Base-by-base conservation (phyloP, 2,888 invertebrate species). In the Cabera pusaria region DNA sequence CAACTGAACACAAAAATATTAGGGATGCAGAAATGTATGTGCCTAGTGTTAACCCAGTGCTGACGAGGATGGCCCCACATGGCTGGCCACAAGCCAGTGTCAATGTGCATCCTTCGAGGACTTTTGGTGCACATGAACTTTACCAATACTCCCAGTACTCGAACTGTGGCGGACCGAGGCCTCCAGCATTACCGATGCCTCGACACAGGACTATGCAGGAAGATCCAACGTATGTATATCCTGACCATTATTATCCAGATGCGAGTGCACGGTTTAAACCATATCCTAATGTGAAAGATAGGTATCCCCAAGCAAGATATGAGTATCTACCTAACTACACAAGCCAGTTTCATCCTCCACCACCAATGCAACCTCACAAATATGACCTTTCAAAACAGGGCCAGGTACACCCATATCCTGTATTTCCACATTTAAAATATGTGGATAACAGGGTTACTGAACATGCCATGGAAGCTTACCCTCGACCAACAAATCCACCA, bases 231-330 rank as follows among this genome's bases (percentile, higher is more conserved):
- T 82, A 68, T 59, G 56, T 72, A 19, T 85, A 78, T 63, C 57
- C 74, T 28, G 85, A 84, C 20, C 60, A 72, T 22, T 79, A 75
- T 49, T 80, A 78, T 57, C 75, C 78, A 56, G 82, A 82, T 46
- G 67, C 70, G 48, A 85, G 71, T 52, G 60, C 81, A 32, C 68
- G 87, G 5, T 87, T 70, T 57, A 88, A 87, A 56, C 86, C 88
- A 18, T 90, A 88, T 51, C 84, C 85, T 41, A 54, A 64, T 39
- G 47, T 73, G 11, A 90, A 88, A 59, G 87, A 88, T 32, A 67
- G 82, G 44, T 79, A 72, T 56, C 74, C 72, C 35, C 85, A 77
- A 45, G 45, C 76, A 59, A 84, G 88, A 81, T 89, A 87, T 84
- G 87, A 88, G 46, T 87, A 84, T 72, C 58, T 82, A 53, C 58